These are phyloP conservation scores for Fopius arisanus DNA, from an alignment of 1,140 invertebrate genomes.

Conservation along the genomic window DNA sequence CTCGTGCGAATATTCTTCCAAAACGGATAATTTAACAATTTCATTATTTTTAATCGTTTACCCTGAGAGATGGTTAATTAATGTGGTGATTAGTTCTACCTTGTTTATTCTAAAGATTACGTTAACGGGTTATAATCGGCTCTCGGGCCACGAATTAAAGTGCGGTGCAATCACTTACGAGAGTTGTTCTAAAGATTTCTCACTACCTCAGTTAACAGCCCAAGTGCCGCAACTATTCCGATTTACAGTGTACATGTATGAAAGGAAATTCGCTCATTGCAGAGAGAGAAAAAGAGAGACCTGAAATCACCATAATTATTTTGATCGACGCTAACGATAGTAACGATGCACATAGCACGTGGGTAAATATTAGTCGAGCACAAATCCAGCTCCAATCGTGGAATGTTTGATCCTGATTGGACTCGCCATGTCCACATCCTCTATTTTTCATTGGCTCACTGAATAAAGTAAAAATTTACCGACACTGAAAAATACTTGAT, in stretches of 20 bases:
- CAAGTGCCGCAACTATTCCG: background rate
- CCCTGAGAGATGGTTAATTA: background rate
- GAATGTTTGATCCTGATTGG: background rate
- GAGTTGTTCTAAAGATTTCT: background rate
- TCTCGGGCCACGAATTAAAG: background rate
- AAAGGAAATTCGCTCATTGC: background rate
- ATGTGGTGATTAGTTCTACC: background rate
- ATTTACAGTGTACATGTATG: conserved; percentile 7
- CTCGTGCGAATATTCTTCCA: background rate
- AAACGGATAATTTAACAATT: background rate
- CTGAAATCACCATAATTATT: conserved; percentile 34
- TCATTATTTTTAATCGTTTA: conserved; percentile 1
- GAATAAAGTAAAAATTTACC: background rate
- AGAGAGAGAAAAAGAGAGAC: background rate
- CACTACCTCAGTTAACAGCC: background rate
- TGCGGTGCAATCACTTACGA: background rate
- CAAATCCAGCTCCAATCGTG: conserved; percentile 21
- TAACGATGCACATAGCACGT: conserved; percentile 30
- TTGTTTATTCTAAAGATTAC: conserved; percentile 4
- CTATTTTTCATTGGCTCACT: conserved; percentile 14
- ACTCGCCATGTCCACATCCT: background rate
- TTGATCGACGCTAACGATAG: conserved; percentile 37
- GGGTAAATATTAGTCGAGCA: conserved; percentile 29
- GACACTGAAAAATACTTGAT: background rate
- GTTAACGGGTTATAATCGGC: background rate